Base-by-base conservation (phyloP, 2,888 invertebrate genomes). In the Drosophila basisetae region DNA sequence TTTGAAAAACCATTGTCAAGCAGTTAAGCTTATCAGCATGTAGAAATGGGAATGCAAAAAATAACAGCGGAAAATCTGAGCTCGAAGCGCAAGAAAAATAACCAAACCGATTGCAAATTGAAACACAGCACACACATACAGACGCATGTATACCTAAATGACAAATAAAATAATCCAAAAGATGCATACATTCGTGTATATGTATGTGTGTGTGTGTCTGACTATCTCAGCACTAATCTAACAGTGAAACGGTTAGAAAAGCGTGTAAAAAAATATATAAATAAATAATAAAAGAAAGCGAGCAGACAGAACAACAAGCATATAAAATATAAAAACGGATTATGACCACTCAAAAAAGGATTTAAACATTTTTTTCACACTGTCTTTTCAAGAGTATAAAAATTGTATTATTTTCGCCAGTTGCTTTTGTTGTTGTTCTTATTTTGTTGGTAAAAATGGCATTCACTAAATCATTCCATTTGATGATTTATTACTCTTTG, bases 401-500 rank as follows among this genome's bases (percentile, higher is more conserved):
- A 84, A 79, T 55, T 67, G 50, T 35, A 41, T 65, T 65, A 61
- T 70, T 50, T 41, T 35, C 7, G 11, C 49, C n/a, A 1, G 25
- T 37, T 63, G 43, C 22, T 68, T 30, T 37, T 47, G 11, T 31
- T 61, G 25, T 56, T 72, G 39, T 1, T 18, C 55, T 55, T 52
- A 56, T 11, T 28, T 65, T 69, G 50, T 63, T 18, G n/a, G 25
- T 37, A 59, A 53, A 73, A 49, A 66, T 49, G 68, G 49, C 60
- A 64, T 65, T 66, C 71, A 78, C 70, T 89, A 89, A 80, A 82
- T 88, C 88, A 83, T 76, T 68, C 43, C 60, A 73, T 77, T 77
- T 61, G 62, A 73, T 89, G 90, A 89, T 87, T 90, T 87, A 90
- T 87, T 73, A 68, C 73, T 16, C 22, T 66, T n/a, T n/a, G 28